A percentile compares a stretch with the other conserved stretches of the same genome.
phyloP scores from a whole-genome alignment of 2,113 vertebrate species.

The zebrafish (Danio rerio) region GRCz12tu NC_133179.1:23648001-23648500 shows the following conservation, averaged over 20 bases:
- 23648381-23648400: background rate
- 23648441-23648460: background rate
- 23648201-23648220: background rate
- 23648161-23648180: too few relatives aligned
- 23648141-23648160: too few relatives aligned
- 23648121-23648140: too few relatives aligned
- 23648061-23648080: too few relatives aligned
- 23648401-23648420: background rate
- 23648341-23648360: background rate
- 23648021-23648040: too few relatives aligned
- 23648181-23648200: background rate
- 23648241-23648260: background rate
- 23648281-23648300: background rate
- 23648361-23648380: background rate
- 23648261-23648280: background rate
- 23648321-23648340: background rate
- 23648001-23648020: too few relatives aligned
- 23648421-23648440: slow-evolving; percentile 18
- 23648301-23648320: background rate
- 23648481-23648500: slow-evolving; percentile 51
- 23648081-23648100: too few relatives aligned
- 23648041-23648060: too few relatives aligned
- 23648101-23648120: too few relatives aligned
- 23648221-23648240: too few relatives aligned
- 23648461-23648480: slow-evolving; percentile 24